phyloP scores from a whole-genome alignment of 2,888 invertebrate species.

The Pseudococcus longispinus region DNA sequence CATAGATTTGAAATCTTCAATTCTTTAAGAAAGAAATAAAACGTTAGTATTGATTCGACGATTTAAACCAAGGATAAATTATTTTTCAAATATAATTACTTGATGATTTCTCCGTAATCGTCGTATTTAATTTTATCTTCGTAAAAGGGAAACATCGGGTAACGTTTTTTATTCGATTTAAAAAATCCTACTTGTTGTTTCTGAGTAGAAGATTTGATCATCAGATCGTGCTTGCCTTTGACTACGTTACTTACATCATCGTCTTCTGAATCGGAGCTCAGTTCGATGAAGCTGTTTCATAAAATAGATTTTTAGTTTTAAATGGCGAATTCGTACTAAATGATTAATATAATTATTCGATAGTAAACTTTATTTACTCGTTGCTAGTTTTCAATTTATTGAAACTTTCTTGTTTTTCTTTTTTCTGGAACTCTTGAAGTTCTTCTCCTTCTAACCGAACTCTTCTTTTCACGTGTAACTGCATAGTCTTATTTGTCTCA shows the following conservation, averaged over 20 bases:
- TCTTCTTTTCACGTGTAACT: slow-evolving; percentile 73
- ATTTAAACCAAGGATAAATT: neutral
- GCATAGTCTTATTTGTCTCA: slow-evolving; percentile 72
- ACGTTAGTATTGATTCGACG: neutral
- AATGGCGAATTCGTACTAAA: neutral
- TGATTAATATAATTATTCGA: neutral
- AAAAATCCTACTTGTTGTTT: slow-evolving; percentile 70
- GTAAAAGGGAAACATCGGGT: slow-evolving; percentile 94
- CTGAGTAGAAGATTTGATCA: slow-evolving; percentile 71
- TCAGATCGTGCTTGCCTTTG: slow-evolving; percentile 85
- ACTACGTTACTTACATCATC: slow-evolving; percentile 79
- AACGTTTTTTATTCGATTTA: slow-evolving; percentile 87
- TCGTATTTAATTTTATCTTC: slow-evolving; percentile 92
- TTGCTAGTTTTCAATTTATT: slow-evolving; percentile 36
- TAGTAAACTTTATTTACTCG: slow-evolving; percentile 47
- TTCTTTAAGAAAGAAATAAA: neutral
- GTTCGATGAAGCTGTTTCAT: slow-evolving; percentile 41
- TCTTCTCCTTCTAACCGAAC: slow-evolving; percentile 80
- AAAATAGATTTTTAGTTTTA: neutral
- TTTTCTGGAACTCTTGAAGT: slow-evolving; percentile 76
- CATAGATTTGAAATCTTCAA: slow-evolving; percentile 49
- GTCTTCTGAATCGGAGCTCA: slow-evolving; percentile 81
- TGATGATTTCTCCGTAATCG: slow-evolving; percentile 95
- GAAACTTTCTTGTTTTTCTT: slow-evolving; percentile 64
- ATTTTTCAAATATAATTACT: slow-evolving; percentile 63